A percentile compares a stretch with the other conserved stretches of the same genome.
These are phyloP conservation scores for Xiphydria camelus DNA, from an alignment of 2,888 invertebrate genomes.

Conservation along the genomic window DNA sequence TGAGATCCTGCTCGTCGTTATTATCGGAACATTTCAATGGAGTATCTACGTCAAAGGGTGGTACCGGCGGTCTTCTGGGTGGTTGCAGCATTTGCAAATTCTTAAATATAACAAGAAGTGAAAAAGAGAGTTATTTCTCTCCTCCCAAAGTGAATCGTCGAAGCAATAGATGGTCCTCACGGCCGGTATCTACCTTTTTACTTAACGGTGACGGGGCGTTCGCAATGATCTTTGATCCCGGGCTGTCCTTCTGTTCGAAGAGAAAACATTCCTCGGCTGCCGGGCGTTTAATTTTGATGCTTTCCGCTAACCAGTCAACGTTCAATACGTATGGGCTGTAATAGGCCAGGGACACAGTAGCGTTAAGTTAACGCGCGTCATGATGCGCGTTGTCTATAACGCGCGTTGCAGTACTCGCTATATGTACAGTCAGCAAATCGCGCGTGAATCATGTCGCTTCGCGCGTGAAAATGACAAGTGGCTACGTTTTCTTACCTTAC, in stretches of 20 bases:
- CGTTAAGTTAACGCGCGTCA: too few species aligned
- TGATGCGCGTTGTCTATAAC: too few species aligned
- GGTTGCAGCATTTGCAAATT: slow-evolving; percentile 62
- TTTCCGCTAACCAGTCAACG: slow-evolving; percentile 76
- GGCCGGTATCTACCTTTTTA: slow-evolving; percentile 65
- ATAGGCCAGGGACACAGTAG: too few species aligned
- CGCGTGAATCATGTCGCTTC: too few species aligned
- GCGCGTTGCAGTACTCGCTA: too few species aligned
- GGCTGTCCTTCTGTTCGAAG: slow-evolving; percentile 28
- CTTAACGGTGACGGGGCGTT: slow-evolving; percentile 66
- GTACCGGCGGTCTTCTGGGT: slow-evolving; percentile 49
- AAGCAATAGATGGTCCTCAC: too few species aligned
- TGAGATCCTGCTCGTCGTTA: slow-evolving; percentile 38
- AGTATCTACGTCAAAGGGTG: slow-evolving; percentile 33
- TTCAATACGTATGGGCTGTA: slow-evolving; percentile 67
- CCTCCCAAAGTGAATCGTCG: too few species aligned
- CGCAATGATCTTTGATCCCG: slow-evolving; percentile 39
- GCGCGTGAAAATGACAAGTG: too few species aligned
- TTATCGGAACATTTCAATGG: background rate
- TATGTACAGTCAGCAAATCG: too few species aligned
- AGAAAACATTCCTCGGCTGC: slow-evolving; percentile 62
- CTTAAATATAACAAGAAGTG: slow-evolving; percentile 33
- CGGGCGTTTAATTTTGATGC: slow-evolving; percentile 66
- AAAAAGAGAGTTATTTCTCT: background rate
- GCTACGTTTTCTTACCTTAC: too few species aligned